A percentile compares a stretch with the other conserved stretches of the same genome.
phyloP scores from a whole-genome alignment of 2,113 vertebrate genomes.

The Podarcis muralis region DNA sequence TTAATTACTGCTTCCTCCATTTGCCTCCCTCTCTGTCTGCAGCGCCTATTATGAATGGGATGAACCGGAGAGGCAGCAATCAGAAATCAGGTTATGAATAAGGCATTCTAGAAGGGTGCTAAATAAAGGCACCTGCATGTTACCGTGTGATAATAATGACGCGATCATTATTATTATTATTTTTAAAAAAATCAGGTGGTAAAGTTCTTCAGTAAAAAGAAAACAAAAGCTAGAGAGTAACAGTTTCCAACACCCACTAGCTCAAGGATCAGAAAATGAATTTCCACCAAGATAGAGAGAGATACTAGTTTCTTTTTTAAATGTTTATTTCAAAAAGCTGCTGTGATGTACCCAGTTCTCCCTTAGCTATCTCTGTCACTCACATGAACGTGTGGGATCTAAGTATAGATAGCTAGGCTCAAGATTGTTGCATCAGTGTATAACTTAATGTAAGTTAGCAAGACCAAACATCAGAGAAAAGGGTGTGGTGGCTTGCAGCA shows the following conservation, averaged over 20 bases:
- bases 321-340: background rate
- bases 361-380: background rate
- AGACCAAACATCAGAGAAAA: background rate
- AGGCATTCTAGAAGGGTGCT: constrained; percentile 49
- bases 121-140: constrained; percentile 66
- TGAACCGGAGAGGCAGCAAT: constrained; percentile 68
- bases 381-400: background rate
- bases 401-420: background rate
- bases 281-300: background rate
- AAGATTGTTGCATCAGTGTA: background rate
- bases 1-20: constrained; percentile 70
- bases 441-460: background rate
- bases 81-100: constrained; percentile 70
- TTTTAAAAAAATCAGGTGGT: background rate
- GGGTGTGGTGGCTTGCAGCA: background rate
- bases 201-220: constrained; percentile 36
- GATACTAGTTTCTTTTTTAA: background rate
- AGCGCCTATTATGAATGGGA: constrained; percentile 65
- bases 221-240: background rate
- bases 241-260: constrained; percentile 15
- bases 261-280: constrained; percentile 2
- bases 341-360: background rate
- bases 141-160: constrained; percentile 50
- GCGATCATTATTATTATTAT: constrained; percentile 37
- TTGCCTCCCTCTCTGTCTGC: constrained; percentile 56